A percentile compares a stretch with the other conserved stretches of the same genome.
phyloP scores from a whole-genome alignment of 2,113 vertebrate species.

The Spheniscus mendiculus region DNA sequence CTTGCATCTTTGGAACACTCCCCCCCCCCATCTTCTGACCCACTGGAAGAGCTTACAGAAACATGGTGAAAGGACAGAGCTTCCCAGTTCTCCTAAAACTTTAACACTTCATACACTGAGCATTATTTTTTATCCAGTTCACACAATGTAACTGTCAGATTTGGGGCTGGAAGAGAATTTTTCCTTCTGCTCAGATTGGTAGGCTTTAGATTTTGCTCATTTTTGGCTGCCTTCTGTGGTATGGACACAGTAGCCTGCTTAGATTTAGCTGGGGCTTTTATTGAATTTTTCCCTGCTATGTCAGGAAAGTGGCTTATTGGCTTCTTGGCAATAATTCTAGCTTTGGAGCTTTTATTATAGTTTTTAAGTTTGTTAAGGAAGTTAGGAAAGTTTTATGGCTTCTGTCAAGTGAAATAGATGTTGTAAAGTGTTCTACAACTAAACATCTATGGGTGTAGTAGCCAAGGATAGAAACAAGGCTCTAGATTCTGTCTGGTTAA shows the following conservation, averaged over 20 bases:
- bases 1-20: neutral
- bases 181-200: neutral
- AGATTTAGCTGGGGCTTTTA: neutral
- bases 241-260: neutral
- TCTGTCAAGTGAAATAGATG: neutral
- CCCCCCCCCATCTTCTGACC: neutral
- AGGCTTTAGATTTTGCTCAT: neutral
- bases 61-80: neutral
- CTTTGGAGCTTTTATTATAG: neutral
- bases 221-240: neutral
- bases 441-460: neutral
- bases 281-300: neutral
- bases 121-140: neutral
- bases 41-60: neutral
- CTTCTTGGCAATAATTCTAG: conserved; percentile 2
- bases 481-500: neutral
- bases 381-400: conserved; percentile 1
- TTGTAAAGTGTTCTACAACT: neutral
- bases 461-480: neutral
- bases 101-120: neutral
- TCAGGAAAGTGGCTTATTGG: neutral
- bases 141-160: neutral
- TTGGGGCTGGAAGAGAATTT: neutral
- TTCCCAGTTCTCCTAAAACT: neutral
- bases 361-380: conserved; percentile 3